A percentile compares a stretch with the other conserved stretches of the same genome.
Evolutionary conservation across 2,797 vertebrate genomes (phyloP).

Genomic region (Anableps anableps): DNA sequence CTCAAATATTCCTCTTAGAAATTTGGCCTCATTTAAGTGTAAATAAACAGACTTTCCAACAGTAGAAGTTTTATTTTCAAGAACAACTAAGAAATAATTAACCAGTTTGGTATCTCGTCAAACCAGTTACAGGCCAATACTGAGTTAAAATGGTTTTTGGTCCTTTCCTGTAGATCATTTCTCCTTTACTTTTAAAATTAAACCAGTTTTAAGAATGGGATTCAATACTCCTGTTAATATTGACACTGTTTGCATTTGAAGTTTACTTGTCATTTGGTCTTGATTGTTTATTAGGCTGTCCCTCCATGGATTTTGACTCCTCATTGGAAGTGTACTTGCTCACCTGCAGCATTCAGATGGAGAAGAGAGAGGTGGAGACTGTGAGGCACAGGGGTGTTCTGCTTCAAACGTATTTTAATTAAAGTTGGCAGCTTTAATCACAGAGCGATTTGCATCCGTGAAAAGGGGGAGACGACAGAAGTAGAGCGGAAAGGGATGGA

Average conservation of each 20-base stretch:
- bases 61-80: neutral
- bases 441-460: slow-evolving; percentile 58
- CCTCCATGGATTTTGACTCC: slow-evolving; percentile 41
- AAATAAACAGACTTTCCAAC: neutral
- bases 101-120: neutral
- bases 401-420: slow-evolving; percentile 68
- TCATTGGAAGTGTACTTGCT: slow-evolving; percentile 52
- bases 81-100: neutral
- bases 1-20: neutral
- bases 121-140: neutral
- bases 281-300: slow-evolving; percentile 5
- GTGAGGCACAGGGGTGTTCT: slow-evolving; percentile 41
- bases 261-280: slow-evolving; percentile 30
- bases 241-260: slow-evolving; percentile 11
- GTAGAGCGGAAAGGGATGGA: slow-evolving; percentile 12
- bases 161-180: slow-evolving; percentile 4
- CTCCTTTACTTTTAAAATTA: neutral
- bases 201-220: neutral
- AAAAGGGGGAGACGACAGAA: slow-evolving; percentile 26
- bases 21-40: neutral
- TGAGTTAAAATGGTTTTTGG: neutral
- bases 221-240: slow-evolving; percentile 11
- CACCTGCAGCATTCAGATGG: slow-evolving; percentile 51
- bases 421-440: slow-evolving; percentile 77
- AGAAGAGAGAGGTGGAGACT: slow-evolving; percentile 38